Evolutionary conservation across 2,888 invertebrate genomes (phyloP).

Genomic region (Carabus problematicus): DNA sequence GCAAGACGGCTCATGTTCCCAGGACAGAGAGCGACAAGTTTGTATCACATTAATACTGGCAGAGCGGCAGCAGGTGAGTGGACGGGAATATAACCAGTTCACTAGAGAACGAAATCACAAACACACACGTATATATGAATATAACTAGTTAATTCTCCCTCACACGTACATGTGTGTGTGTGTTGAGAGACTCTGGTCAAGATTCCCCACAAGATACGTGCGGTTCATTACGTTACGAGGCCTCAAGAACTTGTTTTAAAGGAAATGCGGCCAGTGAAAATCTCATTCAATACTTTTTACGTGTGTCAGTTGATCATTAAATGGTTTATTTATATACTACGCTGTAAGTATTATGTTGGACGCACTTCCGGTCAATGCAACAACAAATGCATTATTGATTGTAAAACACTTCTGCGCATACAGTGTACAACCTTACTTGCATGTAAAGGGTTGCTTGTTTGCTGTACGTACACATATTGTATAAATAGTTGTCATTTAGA

Average conservation of each 20-base stretch:
- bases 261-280: constrained; percentile 33
- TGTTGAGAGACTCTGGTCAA: constrained; percentile 13
- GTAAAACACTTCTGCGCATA: no score
- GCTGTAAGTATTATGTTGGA: constrained; percentile 17
- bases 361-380: constrained; percentile 15
- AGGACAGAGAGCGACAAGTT: constrained; percentile 19
- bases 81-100: constrained; percentile 30
- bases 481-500: no score
- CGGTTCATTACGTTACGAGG: constrained; percentile 21
- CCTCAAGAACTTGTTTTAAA: constrained; percentile 31
- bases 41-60: constrained; percentile 14
- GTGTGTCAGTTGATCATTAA: constrained; percentile 35
- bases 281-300: constrained; percentile 36
- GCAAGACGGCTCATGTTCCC: constrained; percentile 33
- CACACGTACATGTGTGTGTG: constrained; percentile 19
- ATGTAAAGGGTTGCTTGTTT: no score
- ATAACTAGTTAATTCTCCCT: constrained; percentile 15
- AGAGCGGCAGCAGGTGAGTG: neutral
- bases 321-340: constrained; percentile 32
- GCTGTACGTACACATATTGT: no score
- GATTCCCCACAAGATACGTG: constrained; percentile 24
- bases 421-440: no score
- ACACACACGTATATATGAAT: neutral
- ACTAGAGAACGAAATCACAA: constrained; percentile 13
- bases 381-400: no score